These are phyloP conservation scores for Herpailurus yagouaroundi DNA, from an alignment of 2,113 vertebrate genomes.

Conservation along the genomic window DNA sequence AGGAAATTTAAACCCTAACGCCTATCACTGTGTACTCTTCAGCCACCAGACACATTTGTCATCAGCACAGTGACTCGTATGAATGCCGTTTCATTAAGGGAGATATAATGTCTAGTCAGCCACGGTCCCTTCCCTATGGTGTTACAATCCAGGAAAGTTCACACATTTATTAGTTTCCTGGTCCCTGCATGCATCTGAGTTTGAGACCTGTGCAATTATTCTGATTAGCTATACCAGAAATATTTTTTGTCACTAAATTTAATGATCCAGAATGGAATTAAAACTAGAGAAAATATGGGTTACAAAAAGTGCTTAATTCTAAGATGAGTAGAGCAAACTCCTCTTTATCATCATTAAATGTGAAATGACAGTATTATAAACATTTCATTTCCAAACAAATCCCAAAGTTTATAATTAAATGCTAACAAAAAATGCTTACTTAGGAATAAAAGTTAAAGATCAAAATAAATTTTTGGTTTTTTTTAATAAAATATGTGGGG, in stretches of 20 bases:
- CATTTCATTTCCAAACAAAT: constrained; percentile 40
- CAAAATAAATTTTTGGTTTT: not conserved
- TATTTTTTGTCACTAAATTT: not conserved
- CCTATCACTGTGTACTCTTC: not conserved
- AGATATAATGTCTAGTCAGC: not conserved
- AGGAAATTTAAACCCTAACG: not conserved
- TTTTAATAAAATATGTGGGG: not conserved
- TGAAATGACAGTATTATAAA: not conserved
- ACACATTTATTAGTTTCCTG: not conserved
- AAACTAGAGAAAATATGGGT: not conserved
- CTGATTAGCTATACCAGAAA: not conserved
- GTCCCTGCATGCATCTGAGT: not conserved
- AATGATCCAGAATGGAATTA: not conserved
- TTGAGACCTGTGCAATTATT: not conserved
- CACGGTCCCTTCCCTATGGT: fast-evolving
- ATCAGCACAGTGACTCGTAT: not conserved
- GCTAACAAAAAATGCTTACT: not conserved
- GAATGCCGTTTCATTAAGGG: not conserved
- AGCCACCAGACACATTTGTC: not conserved
- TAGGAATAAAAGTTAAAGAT: constrained; percentile 47
- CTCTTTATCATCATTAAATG: not conserved
- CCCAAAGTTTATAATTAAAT: not conserved
- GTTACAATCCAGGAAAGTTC: not conserved
- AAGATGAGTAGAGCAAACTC: not conserved
- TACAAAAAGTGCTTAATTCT: constrained; percentile 7